Conservation (phyloP, 2,797 vertebrate species). For the Chrosomus eos region DNA sequence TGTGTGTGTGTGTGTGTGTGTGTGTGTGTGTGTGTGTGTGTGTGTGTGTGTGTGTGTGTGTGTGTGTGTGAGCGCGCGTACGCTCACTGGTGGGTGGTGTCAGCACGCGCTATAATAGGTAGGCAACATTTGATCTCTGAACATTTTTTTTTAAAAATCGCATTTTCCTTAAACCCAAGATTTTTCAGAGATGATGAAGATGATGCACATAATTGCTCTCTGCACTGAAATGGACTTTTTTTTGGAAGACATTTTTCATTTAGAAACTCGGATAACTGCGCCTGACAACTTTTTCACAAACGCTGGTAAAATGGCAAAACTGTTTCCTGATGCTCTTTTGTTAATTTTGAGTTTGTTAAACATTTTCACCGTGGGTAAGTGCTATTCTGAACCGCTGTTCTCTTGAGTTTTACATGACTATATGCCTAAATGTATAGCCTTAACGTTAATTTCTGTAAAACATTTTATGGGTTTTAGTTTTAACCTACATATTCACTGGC, state of each 20-base stretch:
- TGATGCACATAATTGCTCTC: background rate
- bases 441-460: too few relatives aligned
- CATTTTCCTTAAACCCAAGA: background rate
- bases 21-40: too few relatives aligned
- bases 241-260: background rate
- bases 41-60: background rate
- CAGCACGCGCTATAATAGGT: conserved; percentile 3
- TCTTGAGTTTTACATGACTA: background rate
- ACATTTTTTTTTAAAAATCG: background rate
- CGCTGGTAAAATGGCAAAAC: conserved; percentile 9
- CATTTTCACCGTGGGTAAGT: conserved; percentile 45
- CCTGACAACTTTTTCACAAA: background rate
- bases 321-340: conserved; percentile 21
- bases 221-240: background rate
- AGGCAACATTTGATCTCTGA: background rate
- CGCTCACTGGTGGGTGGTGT: conserved; percentile 30
- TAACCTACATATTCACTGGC: background rate
- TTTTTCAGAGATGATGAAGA: background rate
- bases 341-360: conserved; percentile 29
- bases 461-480: background rate
- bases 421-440: too few relatives aligned
- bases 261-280: background rate
- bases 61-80: background rate
- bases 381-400: background rate
- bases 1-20: too few relatives aligned